Percentiles rank a stretch among this genome's conserved stretches.
Evolutionary conservation across 2,888 invertebrate genomes (phyloP).

Genomic region (Drosophila nr. perissopoda): DNA sequence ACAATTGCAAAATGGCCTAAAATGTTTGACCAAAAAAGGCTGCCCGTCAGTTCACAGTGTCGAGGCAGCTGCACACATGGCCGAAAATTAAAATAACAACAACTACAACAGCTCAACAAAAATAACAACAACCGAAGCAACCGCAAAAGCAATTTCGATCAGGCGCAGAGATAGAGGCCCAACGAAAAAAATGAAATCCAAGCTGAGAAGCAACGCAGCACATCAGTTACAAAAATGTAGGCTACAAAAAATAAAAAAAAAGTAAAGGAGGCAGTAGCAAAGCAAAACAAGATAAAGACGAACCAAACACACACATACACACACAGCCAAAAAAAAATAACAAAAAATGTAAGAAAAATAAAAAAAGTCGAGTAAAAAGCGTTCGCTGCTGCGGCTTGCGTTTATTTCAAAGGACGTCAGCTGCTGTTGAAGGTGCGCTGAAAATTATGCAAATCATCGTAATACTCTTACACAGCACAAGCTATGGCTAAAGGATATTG

Average conservation of each 20-base stretch:
- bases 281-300: constrained; percentile 68
- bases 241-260: constrained; percentile 49
- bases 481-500: constrained; percentile 71
- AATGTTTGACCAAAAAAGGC: constrained; percentile 53
- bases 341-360: constrained; percentile 2
- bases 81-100: constrained; percentile 73
- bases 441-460: constrained; percentile 83
- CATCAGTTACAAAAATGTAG: constrained; percentile 78
- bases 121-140: constrained; percentile 55
- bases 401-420: constrained; percentile 28
- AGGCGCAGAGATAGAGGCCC: constrained; percentile 70
- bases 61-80: constrained; percentile 73
- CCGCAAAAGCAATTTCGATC: constrained; percentile 82
- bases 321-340: constrained; percentile 16
- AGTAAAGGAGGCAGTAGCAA: constrained; percentile 35
- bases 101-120: constrained; percentile 40
- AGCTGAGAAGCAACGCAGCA: constrained; percentile 70
- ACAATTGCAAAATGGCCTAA: constrained; percentile 73
- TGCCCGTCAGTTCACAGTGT: constrained; percentile 15
- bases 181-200: constrained; percentile 38
- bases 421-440: constrained; percentile 73
- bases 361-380: constrained; percentile 23
- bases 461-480: constrained; percentile 72
- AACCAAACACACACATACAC: constrained; percentile 31
- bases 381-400: constrained; percentile 46